These are phyloP conservation scores for Poecilia velifera DNA, from an alignment of 2,797 vertebrate genomes.

Conservation along the genomic window DNA sequence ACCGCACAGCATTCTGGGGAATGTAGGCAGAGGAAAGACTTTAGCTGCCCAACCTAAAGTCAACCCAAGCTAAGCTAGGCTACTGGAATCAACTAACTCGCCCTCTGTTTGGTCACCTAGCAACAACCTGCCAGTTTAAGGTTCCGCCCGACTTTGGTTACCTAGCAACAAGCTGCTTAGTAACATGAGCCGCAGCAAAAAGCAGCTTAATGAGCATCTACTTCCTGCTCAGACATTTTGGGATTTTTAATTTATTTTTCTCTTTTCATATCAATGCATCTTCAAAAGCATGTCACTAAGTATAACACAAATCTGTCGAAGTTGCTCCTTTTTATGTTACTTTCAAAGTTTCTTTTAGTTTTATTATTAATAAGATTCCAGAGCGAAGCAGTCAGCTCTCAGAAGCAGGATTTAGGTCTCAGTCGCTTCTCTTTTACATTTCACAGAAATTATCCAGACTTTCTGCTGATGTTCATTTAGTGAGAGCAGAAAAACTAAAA, in stretches of 20 bases:
- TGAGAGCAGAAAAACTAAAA: not conserved
- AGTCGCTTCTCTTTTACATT: not conserved
- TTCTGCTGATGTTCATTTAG: not conserved
- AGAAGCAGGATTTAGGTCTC: conserved; percentile 1
- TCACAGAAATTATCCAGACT: not conserved
- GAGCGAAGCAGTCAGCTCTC: not conserved
- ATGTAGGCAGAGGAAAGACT: too few species aligned
- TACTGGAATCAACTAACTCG: too few species aligned
- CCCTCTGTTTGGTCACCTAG: too few species aligned
- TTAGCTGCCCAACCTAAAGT: too few species aligned
- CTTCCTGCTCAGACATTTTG: not conserved
- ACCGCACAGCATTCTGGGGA: too few species aligned
- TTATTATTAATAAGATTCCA: not conserved
- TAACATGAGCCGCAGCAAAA: too few species aligned
- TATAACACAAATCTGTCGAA: conserved; percentile 2
- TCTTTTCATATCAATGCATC: not conserved
- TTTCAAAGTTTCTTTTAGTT: conserved; percentile 1
- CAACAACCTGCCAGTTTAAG: too few species aligned
- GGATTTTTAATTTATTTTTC: not conserved
- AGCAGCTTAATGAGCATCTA: not conserved
- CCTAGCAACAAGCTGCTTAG: too few species aligned
- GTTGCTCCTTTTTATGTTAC: not conserved
- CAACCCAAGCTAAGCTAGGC: too few species aligned
- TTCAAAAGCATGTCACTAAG: not conserved
- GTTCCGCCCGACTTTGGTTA: too few species aligned